Percentiles rank a stretch among this genome's conserved stretches.
phyloP scores from a whole-genome alignment of 1,140 invertebrate species.

The Drosophila navojoa region DNA sequence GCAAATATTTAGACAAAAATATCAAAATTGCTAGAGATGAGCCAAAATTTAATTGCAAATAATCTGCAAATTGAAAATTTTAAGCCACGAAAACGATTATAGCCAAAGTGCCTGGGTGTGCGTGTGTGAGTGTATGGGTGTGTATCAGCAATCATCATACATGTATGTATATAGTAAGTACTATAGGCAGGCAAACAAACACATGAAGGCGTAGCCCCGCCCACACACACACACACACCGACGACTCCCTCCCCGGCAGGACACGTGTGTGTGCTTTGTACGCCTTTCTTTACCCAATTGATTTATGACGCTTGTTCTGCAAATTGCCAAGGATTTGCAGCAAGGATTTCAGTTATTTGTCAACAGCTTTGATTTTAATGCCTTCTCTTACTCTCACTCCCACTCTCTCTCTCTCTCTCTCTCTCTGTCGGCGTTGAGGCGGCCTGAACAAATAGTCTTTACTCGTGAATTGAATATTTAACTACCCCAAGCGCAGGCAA shows the following conservation, averaged over 20 bases:
- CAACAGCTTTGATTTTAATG: constrained; percentile 61
- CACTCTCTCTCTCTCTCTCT: too few species aligned
- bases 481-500: neutral
- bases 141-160: constrained; percentile 13
- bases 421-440: neutral
- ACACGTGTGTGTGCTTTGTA: constrained; percentile 52
- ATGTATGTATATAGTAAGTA: constrained; percentile 13
- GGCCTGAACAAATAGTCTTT: constrained; percentile 6
- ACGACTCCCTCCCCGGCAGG: neutral
- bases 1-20: constrained; percentile 47
- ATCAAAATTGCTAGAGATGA: constrained; percentile 8
- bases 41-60: constrained; percentile 50
- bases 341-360: constrained; percentile 57
- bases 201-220: constrained; percentile 14
- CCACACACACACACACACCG: neutral
- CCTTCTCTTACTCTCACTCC: neutral
- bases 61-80: constrained; percentile 54
- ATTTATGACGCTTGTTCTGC: constrained; percentile 58
- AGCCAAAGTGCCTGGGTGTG: constrained; percentile 16
- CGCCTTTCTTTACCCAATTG: constrained; percentile 55
- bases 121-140: constrained; percentile 1
- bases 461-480: neutral
- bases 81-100: constrained; percentile 51
- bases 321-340: constrained; percentile 56
- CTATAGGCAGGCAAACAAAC: constrained; percentile 16